phyloP scores from a whole-genome alignment of 2,888 invertebrate genomes.

The Cosmopolites sordidus region DNA sequence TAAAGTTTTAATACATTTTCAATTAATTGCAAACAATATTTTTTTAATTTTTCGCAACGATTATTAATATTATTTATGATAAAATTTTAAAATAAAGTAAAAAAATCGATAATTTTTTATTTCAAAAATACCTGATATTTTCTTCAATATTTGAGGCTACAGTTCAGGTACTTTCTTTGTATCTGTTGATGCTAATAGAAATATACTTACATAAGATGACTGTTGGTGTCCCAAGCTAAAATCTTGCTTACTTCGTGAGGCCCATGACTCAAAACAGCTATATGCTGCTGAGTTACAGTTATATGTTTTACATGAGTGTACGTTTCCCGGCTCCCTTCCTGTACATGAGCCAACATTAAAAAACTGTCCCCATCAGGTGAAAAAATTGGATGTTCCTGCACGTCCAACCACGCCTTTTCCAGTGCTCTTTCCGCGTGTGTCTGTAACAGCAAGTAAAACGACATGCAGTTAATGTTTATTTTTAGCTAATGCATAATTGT shows the following conservation, averaged over 20 bases:
- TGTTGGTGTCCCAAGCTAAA: constrained; percentile 78
- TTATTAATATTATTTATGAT: too few relatives aligned
- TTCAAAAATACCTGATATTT: too few relatives aligned
- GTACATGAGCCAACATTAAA: constrained; percentile 74
- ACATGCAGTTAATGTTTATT: too few relatives aligned
- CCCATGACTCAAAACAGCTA: constrained; percentile 81
- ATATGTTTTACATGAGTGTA: constrained; percentile 87
- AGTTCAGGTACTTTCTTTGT: too few relatives aligned
- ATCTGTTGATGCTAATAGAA: too few relatives aligned
- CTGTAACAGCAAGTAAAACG: constrained; percentile 43
- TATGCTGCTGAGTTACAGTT: constrained; percentile 74
- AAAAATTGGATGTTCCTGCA: constrained; percentile 79
- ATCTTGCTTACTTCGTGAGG: constrained; percentile 79
- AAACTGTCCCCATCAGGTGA: constrained; percentile 81
- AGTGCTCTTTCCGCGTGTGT: constrained; percentile 79
- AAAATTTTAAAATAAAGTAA: too few relatives aligned
- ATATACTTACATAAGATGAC: constrained; percentile 68
- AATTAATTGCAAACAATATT: too few relatives aligned
- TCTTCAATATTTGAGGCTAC: too few relatives aligned
- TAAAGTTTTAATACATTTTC: too few relatives aligned
- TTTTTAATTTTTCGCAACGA: too few relatives aligned
- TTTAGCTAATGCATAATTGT: too few relatives aligned
- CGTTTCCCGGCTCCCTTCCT: constrained; percentile 78
- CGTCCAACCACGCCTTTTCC: constrained; percentile 81
- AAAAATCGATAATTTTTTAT: too few relatives aligned